Conservation (phyloP, 2,797 vertebrate genomes). For the Onychomys leucogaster region DNA sequence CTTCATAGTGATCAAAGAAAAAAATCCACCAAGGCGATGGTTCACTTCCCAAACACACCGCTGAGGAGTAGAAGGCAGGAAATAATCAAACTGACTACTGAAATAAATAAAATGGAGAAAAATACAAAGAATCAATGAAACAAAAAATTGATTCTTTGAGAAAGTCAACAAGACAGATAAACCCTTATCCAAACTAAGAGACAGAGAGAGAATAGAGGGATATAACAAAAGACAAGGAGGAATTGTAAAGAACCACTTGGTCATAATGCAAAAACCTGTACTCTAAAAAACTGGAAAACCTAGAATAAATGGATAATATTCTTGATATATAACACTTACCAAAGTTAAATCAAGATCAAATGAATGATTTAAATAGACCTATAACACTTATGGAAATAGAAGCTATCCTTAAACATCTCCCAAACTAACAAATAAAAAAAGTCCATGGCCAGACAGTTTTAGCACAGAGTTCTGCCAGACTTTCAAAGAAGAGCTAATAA, state of each 20-base stretch:
- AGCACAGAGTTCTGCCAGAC: no score
- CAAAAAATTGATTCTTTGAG: neutral
- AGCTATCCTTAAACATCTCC: no score
- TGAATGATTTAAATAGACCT: no score
- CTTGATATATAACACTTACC: neutral
- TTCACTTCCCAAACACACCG: neutral
- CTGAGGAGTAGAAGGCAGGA: neutral
- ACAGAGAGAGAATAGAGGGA: neutral
- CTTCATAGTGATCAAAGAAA: neutral
- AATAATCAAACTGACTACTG: neutral
- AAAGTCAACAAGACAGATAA: neutral
- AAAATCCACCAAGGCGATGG: neutral
- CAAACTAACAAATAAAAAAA: no score
- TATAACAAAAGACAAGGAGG: neutral
- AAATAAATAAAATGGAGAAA: neutral
- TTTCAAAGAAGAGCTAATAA: no score
- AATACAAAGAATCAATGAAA: neutral
- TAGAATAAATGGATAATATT: neutral
- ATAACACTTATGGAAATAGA: no score
- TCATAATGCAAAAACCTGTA: neutral
- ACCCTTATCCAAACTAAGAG: neutral
- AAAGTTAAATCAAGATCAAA: neutral
- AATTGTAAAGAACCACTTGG: neutral
- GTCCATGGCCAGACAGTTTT: no score
- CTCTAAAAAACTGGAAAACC: neutral